Percentiles rank a stretch among this genome's conserved stretches.
Evolutionary conservation across 2,797 vertebrate species (phyloP).

Genomic region (Morus bassanus): DNA sequence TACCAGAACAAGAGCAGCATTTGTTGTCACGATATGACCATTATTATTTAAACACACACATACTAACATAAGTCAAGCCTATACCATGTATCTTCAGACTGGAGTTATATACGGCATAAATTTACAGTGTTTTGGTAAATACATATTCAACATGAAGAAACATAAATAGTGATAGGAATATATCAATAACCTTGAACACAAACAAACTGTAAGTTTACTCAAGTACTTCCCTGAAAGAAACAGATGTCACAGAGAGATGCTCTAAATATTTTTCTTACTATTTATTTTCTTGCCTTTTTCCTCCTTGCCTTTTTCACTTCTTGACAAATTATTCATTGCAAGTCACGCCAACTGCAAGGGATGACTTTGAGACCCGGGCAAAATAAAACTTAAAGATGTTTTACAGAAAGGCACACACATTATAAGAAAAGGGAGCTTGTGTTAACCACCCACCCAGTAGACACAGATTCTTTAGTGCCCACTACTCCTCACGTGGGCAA

Average conservation of each 20-base stretch:
- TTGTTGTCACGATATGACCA: neutral
- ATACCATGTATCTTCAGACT: neutral
- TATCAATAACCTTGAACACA: neutral
- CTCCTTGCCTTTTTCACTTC: neutral
- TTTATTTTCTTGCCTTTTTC: neutral
- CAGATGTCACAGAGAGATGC: neutral
- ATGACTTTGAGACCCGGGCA: neutral
- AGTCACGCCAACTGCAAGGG: neutral
- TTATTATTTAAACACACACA: neutral
- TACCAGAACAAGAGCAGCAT: conserved; percentile 25
- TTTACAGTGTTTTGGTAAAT: conserved; percentile 19
- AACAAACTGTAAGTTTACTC: neutral
- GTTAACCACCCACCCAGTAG: neutral
- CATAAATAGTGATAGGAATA: neutral
- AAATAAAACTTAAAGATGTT: neutral
- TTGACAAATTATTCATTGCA: neutral
- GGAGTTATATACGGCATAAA: neutral
- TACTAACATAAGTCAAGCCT: neutral
- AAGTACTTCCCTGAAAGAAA: conserved; percentile 2
- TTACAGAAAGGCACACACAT: neutral
- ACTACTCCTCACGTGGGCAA: neutral
- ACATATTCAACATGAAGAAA: neutral
- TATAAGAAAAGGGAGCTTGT: neutral
- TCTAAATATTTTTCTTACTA: neutral
- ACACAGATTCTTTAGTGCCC: neutral